These are phyloP conservation scores for Aspiorhynchus laticeps DNA, from an alignment of 2,113 vertebrate genomes.

Conservation along the genomic window DNA sequence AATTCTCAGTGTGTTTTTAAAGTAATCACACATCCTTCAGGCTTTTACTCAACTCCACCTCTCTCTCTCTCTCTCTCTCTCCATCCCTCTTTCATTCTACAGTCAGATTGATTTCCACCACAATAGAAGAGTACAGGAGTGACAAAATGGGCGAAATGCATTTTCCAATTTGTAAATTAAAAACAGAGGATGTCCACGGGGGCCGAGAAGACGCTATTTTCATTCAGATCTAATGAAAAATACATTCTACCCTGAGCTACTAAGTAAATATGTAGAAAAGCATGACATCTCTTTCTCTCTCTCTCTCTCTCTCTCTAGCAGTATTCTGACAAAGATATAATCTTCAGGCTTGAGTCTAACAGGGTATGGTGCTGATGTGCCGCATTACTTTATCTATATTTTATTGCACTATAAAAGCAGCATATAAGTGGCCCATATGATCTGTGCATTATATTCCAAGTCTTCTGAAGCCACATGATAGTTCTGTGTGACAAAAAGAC, in stretches of 20 bases:
- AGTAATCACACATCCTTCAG: slow-evolving; percentile 67
- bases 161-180: slow-evolving; percentile 40
- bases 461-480: not conserved
- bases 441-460: not conserved
- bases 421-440: not conserved
- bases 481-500: not conserved
- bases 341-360: not conserved
- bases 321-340: not conserved
- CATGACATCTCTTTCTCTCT: not conserved
- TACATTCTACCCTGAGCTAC: slow-evolving; percentile 10
- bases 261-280: slow-evolving; percentile 27
- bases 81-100: slow-evolving; percentile 5
- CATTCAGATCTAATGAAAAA: slow-evolving; percentile 30
- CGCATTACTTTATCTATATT: not conserved
- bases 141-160: not conserved
- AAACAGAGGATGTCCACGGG: slow-evolving; percentile 13
- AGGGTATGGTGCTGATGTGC: no score
- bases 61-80: not conserved
- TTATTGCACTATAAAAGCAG: not conserved
- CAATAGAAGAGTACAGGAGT: slow-evolving; percentile 15
- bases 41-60: slow-evolving; percentile 19
- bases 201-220: not conserved
- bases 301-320: not conserved
- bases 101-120: slow-evolving; percentile 29
- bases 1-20: slow-evolving; percentile 55